Conservation (phyloP, 2,888 invertebrate genomes). For the Polymixis flavicincta region DNA sequence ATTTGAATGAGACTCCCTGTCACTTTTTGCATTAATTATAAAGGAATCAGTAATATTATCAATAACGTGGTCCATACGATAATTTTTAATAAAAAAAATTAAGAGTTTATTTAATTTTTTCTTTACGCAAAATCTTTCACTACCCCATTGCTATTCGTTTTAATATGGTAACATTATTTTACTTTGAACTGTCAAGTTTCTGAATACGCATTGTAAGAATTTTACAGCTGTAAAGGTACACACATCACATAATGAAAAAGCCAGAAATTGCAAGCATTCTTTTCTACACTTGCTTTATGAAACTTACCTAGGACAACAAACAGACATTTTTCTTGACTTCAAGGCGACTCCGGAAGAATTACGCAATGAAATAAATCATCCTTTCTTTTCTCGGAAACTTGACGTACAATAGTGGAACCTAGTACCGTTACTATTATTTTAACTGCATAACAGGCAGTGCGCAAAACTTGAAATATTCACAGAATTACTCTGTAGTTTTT, state of each 20-base stretch:
- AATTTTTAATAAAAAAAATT: too few species aligned
- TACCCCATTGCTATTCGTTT: too few species aligned
- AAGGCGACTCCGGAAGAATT: slow-evolving; percentile 54
- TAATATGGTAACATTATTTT: too few species aligned
- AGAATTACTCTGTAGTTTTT: slow-evolving; percentile 58
- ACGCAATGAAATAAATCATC: slow-evolving; percentile 60
- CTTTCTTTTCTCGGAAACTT: slow-evolving; percentile 54
- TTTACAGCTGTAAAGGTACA: neutral
- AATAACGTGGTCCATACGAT: too few species aligned
- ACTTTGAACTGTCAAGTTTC: too few species aligned
- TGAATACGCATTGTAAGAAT: too few species aligned
- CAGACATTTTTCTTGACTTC: slow-evolving; percentile 46
- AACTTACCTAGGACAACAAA: slow-evolving; percentile 49
- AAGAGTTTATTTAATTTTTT: too few species aligned
- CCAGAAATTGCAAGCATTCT: slow-evolving; percentile 1
- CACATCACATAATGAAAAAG: neutral
- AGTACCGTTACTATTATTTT: slow-evolving; percentile 53
- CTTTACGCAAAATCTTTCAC: too few species aligned
- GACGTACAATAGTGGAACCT: slow-evolving; percentile 45
- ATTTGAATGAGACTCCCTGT: too few species aligned
- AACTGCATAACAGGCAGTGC: slow-evolving; percentile 42
- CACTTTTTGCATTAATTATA: too few species aligned
- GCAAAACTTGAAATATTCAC: slow-evolving; percentile 63
- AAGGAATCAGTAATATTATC: too few species aligned
- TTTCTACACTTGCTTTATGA: neutral